Evolutionary conservation across 1,140 invertebrate species (phyloP).

Genomic region (Steinernema feltiae): DNA sequence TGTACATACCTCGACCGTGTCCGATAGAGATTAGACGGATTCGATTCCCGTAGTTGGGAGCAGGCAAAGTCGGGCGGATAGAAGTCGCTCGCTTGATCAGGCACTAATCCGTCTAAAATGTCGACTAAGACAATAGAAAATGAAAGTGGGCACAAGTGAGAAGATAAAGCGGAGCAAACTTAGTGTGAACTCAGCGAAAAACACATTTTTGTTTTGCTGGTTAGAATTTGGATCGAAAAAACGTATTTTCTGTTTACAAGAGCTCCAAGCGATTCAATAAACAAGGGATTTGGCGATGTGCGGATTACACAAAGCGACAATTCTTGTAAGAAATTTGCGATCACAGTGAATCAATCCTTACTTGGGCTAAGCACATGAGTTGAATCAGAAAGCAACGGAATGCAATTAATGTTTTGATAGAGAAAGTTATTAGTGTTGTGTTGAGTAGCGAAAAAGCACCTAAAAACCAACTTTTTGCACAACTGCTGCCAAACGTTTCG

Average conservation of each 20-base stretch:
- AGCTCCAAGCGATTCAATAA: too few relatives aligned
- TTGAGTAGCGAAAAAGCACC: background rate
- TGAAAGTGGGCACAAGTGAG: background rate
- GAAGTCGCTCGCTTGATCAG: background rate
- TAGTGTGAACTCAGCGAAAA: too few relatives aligned
- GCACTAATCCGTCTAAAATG: background rate
- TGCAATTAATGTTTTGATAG: background rate
- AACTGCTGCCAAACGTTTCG: background rate
- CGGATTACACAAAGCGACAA: too few relatives aligned
- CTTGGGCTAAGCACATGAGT: too few relatives aligned
- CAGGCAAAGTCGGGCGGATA: background rate
- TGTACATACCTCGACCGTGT: background rate
- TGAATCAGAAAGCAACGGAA: too few relatives aligned
- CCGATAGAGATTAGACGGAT: background rate
- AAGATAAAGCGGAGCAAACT: background rate
- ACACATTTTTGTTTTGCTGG: too few relatives aligned
- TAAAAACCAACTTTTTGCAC: constrained; percentile 5
- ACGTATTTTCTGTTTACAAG: too few relatives aligned
- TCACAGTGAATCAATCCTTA: too few relatives aligned
- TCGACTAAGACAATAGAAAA: background rate
- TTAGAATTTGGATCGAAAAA: too few relatives aligned
- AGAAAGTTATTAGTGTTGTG: background rate
- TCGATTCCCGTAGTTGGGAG: background rate
- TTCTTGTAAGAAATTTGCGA: too few relatives aligned
- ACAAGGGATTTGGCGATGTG: too few relatives aligned